A percentile compares a stretch with the other conserved stretches of the same genome.
These are phyloP conservation scores for Drosophila pseudotakahashii DNA, from an alignment of 2,888 invertebrate species.

Conservation along the genomic window DNA sequence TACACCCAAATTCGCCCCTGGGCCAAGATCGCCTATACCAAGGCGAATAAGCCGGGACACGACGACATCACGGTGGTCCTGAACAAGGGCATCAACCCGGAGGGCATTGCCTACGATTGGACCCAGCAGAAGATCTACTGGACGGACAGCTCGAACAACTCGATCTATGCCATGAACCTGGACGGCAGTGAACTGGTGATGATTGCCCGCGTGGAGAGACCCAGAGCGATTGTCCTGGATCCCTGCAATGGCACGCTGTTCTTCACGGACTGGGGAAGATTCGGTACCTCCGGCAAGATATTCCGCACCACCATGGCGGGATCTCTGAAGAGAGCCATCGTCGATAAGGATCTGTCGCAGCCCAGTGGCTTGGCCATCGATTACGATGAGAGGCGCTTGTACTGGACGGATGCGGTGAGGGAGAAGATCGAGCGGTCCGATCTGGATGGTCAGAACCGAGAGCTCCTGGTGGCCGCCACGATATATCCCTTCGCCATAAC, in stretches of 20 bases:
- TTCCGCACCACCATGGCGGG: constrained; percentile 98
- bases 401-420: constrained; percentile 98
- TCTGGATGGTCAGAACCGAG: constrained; percentile 93
- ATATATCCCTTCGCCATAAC: constrained; percentile 98
- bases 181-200: constrained; percentile 94
- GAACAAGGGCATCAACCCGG: constrained; percentile 93
- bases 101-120: constrained; percentile 98
- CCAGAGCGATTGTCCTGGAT: constrained; percentile 97
- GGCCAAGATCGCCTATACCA: constrained; percentile 93
- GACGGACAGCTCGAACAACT: constrained; percentile 97
- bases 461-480: constrained; percentile 93
- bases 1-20: constrained; percentile 97
- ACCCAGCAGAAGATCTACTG: constrained; percentile 98
- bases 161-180: constrained; percentile 97
- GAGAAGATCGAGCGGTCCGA: constrained; percentile 97
- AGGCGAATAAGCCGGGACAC: constrained; percentile 88
- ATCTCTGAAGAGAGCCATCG: constrained; percentile 93
- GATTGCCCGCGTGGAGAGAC: constrained; percentile 96
- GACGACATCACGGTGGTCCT: constrained; percentile 88
- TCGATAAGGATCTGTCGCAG: constrained; percentile 95
- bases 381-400: constrained; percentile 95
- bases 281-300: constrained; percentile 96
- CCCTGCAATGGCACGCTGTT: constrained; percentile 98
- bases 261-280: constrained; percentile 98
- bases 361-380: constrained; percentile 98